phyloP scores from a whole-genome alignment of 1,140 invertebrate genomes.

The Orius laevigatus region DNA sequence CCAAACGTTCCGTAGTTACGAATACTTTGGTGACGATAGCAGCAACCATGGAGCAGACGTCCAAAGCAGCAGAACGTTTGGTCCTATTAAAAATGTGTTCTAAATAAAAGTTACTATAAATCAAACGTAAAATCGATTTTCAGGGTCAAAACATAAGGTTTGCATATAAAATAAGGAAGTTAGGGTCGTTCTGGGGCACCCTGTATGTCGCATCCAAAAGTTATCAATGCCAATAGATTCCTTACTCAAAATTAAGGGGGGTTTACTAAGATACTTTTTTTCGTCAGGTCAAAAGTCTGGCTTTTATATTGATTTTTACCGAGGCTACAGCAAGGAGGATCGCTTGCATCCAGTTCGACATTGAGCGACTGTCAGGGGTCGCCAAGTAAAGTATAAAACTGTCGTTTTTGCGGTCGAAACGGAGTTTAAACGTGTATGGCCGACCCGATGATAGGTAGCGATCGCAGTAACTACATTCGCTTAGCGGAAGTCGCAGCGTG shows the following conservation, averaged over 20 bases:
- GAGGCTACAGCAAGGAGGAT: conserved; percentile 4
- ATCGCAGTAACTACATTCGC: conserved; percentile 1
- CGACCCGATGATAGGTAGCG: neutral
- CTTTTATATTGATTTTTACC: no score
- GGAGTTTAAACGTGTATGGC: conserved; percentile 3
- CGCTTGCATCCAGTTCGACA: conserved; percentile 5
- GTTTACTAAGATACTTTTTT: no score
- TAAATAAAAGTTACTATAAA: no score
- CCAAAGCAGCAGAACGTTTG: neutral
- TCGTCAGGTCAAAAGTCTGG: neutral
- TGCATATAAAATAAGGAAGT: no score
- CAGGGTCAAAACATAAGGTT: no score
- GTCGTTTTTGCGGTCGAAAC: neutral
- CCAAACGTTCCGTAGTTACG: neutral
- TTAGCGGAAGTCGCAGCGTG: neutral
- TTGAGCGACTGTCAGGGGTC: neutral
- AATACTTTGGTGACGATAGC: neutral
- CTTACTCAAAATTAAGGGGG: no score
- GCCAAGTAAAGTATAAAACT: conserved; percentile 1
- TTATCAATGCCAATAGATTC: no score
- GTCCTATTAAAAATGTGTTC: no score
- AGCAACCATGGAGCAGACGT: neutral
- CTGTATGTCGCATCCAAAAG: no score
- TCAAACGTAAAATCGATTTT: no score
- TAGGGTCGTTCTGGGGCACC: no score